These are phyloP conservation scores for Phlogophora meticulosa DNA, from an alignment of 2,888 invertebrate genomes.

Conservation along the genomic window DNA sequence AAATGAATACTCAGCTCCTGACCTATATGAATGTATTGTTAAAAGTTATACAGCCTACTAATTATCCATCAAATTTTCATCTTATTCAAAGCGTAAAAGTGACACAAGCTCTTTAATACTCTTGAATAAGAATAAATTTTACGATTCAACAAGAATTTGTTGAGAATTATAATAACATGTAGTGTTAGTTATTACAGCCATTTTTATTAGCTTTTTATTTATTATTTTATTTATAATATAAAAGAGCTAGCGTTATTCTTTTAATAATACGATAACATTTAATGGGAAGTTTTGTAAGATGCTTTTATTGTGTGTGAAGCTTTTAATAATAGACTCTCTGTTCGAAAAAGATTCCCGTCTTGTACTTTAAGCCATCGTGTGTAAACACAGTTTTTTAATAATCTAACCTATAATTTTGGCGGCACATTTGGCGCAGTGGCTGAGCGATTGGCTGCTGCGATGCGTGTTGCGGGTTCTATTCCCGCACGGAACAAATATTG, in stretches of 20 bases:
- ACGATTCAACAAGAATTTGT: conserved; percentile 60
- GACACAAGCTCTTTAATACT: conserved; percentile 61
- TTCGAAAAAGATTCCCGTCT: not conserved
- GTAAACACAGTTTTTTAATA: too few relatives aligned
- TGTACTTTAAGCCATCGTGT: too few relatives aligned
- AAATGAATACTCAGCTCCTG: conserved; percentile 48
- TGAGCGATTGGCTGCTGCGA: too few relatives aligned
- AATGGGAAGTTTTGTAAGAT: conserved; percentile 9
- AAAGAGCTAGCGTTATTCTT: conserved; percentile 3
- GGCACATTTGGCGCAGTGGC: too few relatives aligned
- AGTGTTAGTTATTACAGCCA: conserved; percentile 35
- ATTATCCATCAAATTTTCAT: conserved; percentile 74
- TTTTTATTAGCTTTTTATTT: conserved; percentile 40
- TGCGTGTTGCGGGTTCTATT: too few relatives aligned
- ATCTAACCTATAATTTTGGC: too few relatives aligned
- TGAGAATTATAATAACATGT: conserved; percentile 38
- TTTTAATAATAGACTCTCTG: not conserved
- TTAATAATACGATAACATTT: conserved; percentile 21
- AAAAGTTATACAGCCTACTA: conserved; percentile 65
- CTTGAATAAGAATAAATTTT: conserved; percentile 64
- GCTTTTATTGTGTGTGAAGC: not conserved
- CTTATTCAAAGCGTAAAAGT: conserved; percentile 58
- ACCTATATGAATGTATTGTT: conserved; percentile 71
- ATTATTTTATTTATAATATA: conserved; percentile 41
- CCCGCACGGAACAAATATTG: too few relatives aligned